These are phyloP conservation scores for Lytechinus variegatus DNA, from an alignment of 35 echinoderm and acorn worm genomes.

Conservation along the genomic window DNA sequence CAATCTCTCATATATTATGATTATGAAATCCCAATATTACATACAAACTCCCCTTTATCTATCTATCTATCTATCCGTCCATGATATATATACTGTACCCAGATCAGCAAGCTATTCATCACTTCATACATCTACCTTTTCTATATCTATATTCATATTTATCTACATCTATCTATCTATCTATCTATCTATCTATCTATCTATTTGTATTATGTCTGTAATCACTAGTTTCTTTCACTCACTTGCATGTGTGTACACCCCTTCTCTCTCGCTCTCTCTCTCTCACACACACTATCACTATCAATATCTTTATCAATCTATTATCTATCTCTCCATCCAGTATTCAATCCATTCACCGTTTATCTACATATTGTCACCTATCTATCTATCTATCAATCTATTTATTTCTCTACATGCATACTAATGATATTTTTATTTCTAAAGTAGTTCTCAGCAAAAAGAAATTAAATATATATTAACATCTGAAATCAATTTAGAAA, in stretches of 20 bases:
- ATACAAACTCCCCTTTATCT: not conserved
- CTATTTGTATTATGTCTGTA: not conserved
- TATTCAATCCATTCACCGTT: not conserved
- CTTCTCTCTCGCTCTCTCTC: no score
- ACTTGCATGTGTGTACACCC: no score
- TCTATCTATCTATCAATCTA: slow-evolving; percentile 7
- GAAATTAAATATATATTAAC: not conserved
- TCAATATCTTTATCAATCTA: not conserved
- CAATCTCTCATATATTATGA: not conserved
- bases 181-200: slow-evolving; percentile 8
- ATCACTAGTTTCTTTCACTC: no score
- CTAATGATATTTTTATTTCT: not conserved
- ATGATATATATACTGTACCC: not conserved
- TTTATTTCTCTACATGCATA: not conserved
- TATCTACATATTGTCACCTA: not conserved
- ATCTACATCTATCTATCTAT: not conserved
- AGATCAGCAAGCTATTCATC: not conserved
- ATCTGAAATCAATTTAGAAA: not conserved
- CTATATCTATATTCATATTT: no score
- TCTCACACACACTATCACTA: not conserved
- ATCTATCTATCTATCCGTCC: not conserved
- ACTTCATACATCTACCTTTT: not conserved
- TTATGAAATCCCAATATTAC: not conserved
- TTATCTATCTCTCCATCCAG: not conserved
- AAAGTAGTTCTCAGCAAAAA: not conserved